A percentile compares a stretch with the other conserved stretches of the same genome.
Conservation (phyloP, 2,888 invertebrate genomes). For the Agelastica alni region DNA sequence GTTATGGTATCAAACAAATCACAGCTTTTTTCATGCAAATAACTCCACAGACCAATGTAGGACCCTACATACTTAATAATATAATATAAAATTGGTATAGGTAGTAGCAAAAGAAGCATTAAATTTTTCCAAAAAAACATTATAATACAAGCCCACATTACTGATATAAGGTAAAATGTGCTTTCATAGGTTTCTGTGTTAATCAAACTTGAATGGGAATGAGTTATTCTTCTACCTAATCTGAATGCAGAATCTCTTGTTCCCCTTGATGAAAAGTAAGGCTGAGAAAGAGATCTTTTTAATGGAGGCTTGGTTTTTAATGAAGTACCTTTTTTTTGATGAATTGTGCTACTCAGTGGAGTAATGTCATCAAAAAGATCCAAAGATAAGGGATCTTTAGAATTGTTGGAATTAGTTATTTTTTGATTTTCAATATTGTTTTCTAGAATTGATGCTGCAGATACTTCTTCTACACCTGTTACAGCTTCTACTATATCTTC, state of each 20-base stretch:
- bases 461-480: background rate
- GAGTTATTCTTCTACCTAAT: constrained; percentile 34
- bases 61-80: constrained; percentile 61
- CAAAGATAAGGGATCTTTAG: constrained; percentile 50
- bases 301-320: constrained; percentile 28
- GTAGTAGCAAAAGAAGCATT: constrained; percentile 77
- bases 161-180: constrained; percentile 72
- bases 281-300: constrained; percentile 51
- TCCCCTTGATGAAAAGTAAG: constrained; percentile 36
- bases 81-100: constrained; percentile 77
- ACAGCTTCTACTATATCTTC: constrained; percentile 8
- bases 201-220: constrained; percentile 36
- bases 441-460: background rate
- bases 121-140: constrained; percentile 87
- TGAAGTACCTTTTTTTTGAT: constrained; percentile 18
- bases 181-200: constrained; percentile 63
- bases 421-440: constrained; percentile 1
- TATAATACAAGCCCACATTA: constrained; percentile 80
- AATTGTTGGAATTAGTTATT: background rate
- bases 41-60: constrained; percentile 62
- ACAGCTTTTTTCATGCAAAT: constrained; percentile 53
- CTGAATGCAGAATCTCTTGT: constrained; percentile 22
- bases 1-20: constrained; percentile 47
- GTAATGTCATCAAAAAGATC: constrained; percentile 49
- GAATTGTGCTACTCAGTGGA: constrained; percentile 2